Base-by-base conservation (phyloP, 2,113 vertebrate species). In the Epinephelus moara region DNA sequence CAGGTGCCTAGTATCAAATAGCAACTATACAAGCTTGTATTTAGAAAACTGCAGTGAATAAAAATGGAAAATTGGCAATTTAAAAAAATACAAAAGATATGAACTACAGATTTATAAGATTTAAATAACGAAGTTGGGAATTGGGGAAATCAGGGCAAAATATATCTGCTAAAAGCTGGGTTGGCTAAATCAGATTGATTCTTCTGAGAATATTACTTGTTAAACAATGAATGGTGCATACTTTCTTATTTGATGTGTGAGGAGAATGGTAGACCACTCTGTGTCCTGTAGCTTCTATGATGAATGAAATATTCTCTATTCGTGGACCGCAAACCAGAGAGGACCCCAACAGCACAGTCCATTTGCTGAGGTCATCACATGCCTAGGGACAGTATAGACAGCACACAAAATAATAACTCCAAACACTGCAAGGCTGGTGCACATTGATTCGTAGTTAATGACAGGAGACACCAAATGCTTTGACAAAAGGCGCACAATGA, bases 301-400 rank as follows among this genome's bases (percentile, higher is more conserved):
- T 96, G 94, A 99, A 99, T 14, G 95, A 96, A 27, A 99, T 93
- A 68, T 94, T 96, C 3, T 97, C 96, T 55, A 94, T 75, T 63
- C 82, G 82, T 45, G 95, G 94, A 79, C 92, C 57, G 83, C 47
- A 85, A 63, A 93, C 6, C 25, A 95, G 77, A 30, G 96, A 94
- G 33, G 97, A 94, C 19, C 93, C 72, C 4, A 97, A 85, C 62
- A 96, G 89, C 0, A 95, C 80, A 1, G 94, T 97, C 98, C 98
- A 99, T 63, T 95, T 96, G 95, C 93, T 97, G 74, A 97, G 92
- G 81, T 98, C 97, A 47, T 97, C 96, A 57, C 96, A 95, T 30
- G 89, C 95, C 98, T 99, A 86, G 50, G 81, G 72, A 92, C n/a
- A 82, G 64, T 6, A 86, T 56, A 88, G 60, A 78, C 21, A 89